Base-by-base conservation (phyloP, 2,888 invertebrate genomes). In the Melikaiella ostensackeni region DNA sequence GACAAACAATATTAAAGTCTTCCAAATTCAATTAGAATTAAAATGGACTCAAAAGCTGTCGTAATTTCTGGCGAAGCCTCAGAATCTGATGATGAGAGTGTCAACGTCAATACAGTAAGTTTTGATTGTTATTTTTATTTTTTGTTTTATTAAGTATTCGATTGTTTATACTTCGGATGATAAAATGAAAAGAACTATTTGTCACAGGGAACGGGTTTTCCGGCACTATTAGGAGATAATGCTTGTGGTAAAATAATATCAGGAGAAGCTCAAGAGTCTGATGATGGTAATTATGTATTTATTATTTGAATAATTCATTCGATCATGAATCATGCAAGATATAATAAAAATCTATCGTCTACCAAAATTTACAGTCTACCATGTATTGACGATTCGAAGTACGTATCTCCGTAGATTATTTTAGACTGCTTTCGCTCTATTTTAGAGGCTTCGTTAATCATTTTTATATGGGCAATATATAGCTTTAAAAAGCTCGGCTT, bases 201-300 rank as follows among this genome's bases (percentile, higher is more conserved):
- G 73, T 79, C 77, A 50, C 63, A 90, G 90, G 89, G 86, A 24
- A 83, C 84, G 73, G 88, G 87, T 74, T 87, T 90, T 74, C 85
- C 86, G 59, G 78, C 86, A 42, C 76, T 86, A 57, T 82, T 87
- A 74, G 81, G 82, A 24, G 80, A 87, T 4, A 90, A 88, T 73
- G 84, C 89, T 5, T 88, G 89, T 64, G 91, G 91, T 7, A 90
- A 88, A 9, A 90, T 90, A 55, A 90, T 91, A 75, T 86, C 88
- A 55, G 91, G 91, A 5, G 91, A 91, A 82, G 91, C 91, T 27
- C 88, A 88, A 33, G 91, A 91, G 81, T 91, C 91, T 2, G 91
- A 91, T 66, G 91, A 91, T 79, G 91, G 90, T 89, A 83, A 83
- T 75, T 78, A 62, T 75, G 78, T 57, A 7, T 50, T 50, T 50